Base-by-base conservation (phyloP, 2,113 vertebrate species). In the Cavia aperea region DNA sequence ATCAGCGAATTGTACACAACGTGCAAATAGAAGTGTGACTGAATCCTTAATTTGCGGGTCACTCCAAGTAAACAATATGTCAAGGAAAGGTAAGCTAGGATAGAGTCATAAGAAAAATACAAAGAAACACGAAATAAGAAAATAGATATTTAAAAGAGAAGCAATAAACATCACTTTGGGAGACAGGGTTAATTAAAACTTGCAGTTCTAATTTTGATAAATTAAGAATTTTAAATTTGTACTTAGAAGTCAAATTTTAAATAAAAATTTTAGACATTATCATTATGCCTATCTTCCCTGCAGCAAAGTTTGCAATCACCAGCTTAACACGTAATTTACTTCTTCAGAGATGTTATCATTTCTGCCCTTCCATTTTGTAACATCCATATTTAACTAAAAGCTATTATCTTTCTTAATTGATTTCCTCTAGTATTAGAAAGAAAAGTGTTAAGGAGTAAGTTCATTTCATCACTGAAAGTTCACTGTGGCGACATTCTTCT, bases 401-500 rank as follows among this genome's bases (percentile, higher is more conserved):
- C 81, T 70, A 3, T 31, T 70, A 12, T 58, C 31, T 31, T 54
- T 29, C 94, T 6, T 31, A n/a, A 54, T 87, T 94, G 91, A 96
- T 91, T 97, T 95, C 84, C 72, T 89, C 89, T n/a, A 70, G 70
- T 24, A 36, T 29, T 63, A 0, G 0, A 92, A 88, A 96, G 72
- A 63, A 90, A 58, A 82, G 84, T 1, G 3, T 2, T 1, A 94
- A 86, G 91, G 31, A 96, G 56, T 9, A 9, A 91, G 73, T 68
- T 54, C 79, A 2, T 84, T 96, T 97, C 96, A 96, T 97, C 94
- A 19, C 87, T 93, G 92, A 91, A 94, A 96, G 93, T 96, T 97
- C 31, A 31, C 89, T 29, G 46, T 77, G 63, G 51, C 92, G 75
- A 96, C 96, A 97, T 97, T 97, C 94, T 85, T 96, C 95, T 94